These are phyloP conservation scores for Drosophila mojavensis DNA, from an alignment of 1,140 invertebrate genomes.

Conservation along the genomic window DNA sequence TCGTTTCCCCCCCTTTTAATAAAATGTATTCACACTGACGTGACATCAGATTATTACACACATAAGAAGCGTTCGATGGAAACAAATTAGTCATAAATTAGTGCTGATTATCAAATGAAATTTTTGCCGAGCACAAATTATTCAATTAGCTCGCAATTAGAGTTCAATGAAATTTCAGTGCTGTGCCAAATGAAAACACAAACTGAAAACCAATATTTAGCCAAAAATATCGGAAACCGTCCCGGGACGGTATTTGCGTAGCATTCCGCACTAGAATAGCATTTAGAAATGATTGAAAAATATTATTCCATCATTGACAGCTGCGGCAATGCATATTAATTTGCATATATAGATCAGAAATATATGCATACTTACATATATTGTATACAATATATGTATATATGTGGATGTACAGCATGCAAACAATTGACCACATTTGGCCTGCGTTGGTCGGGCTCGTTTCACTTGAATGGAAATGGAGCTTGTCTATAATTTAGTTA, in stretches of 20 bases:
- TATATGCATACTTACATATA: constrained; percentile 31
- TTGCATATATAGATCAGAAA: constrained; percentile 54
- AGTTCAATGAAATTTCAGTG: constrained; percentile 23
- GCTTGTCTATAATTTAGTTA: constrained; percentile 71
- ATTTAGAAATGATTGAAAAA: constrained; percentile 75
- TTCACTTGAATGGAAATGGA: constrained; percentile 53
- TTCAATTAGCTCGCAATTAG: constrained; percentile 39
- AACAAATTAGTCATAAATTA: constrained; percentile 10
- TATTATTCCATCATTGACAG: constrained; percentile 74
- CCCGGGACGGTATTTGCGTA: constrained; percentile 28
- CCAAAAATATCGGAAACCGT: constrained; percentile 29
- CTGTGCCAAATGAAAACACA: constrained; percentile 1
- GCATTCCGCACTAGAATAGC: constrained; percentile 4
- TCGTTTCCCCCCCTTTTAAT: constrained; percentile 10
- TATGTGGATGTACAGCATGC: not conserved
- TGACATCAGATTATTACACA: constrained; percentile 17
- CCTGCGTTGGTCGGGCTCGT: not conserved
- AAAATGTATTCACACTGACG: constrained; percentile 32
- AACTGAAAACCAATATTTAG: constrained; percentile 21
- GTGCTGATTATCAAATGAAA: constrained; percentile 1
- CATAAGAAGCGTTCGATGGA: too few relatives aligned
- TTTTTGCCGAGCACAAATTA: constrained; percentile 21
- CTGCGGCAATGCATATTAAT: constrained; percentile 63
- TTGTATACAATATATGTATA: constrained; percentile 11
- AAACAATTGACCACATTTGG: constrained; percentile 65